Base-by-base conservation (phyloP, 2,797 vertebrate genomes). In the Dermochelys coriacea region DNA sequence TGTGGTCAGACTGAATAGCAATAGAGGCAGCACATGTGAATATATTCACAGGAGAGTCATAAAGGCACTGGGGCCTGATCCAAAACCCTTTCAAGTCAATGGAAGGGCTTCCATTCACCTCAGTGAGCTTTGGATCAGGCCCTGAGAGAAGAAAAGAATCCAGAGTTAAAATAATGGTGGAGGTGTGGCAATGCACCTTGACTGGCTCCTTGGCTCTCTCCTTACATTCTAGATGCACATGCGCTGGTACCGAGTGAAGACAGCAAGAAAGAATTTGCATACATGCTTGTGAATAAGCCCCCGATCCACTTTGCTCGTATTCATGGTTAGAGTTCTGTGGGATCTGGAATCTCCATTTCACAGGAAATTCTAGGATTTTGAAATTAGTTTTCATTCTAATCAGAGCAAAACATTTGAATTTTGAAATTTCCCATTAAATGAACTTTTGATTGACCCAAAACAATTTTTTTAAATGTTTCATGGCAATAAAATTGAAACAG, bases 171-270 rank as follows among this genome's bases (percentile, higher is more conserved):
- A 50, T 47, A 49, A 4, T 49, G 31, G 2, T 3, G 11, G 0
- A 0, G 29, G 74, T 45, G 12, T 27, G 47, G 2, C 3, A 0
- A 1, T 29, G 49, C 47, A 71, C 10, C 3, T 3, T 23, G 0
- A 0, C 0, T 16, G 14, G 85, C n/a, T 14, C 2, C 2, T 14
- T 25, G 31, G 6, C 29, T 82, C 87, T 50, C 81, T n/a, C 1
- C 0, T 4, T 61, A 59, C 59, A 0, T 75, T 71, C 9, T 9
- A 83, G 41, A 57, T 5, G 2, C 9, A 1, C 2, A 1, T 9
- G 9, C 54, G 23, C 0, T 27, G 2, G 80, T 41, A 57, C 37
- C 45, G 52, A 90, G 88, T 50, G 86, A 57, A 57, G 0, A 0
- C 27, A 11, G 11, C 2, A 3, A 50, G 54, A 57, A 61, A 21